These are phyloP conservation scores for Sorex maritimensis DNA, from an alignment of 2,797 vertebrate genomes.

Conservation along the genomic window DNA sequence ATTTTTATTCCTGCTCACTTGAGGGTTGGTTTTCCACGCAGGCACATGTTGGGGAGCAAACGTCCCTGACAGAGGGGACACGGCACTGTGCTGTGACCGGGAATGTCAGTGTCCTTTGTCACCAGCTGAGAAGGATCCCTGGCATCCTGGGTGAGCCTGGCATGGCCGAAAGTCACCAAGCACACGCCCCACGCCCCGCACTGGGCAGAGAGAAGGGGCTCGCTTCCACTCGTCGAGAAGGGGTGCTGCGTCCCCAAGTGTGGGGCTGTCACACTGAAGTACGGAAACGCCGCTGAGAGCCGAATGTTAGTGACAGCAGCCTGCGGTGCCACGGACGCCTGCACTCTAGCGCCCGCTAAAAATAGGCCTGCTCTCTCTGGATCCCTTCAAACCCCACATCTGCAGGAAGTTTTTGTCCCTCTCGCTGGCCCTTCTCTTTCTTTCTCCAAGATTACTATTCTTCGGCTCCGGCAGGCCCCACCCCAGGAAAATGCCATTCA, in stretches of 20 bases:
- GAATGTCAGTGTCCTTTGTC: constrained; percentile 57
- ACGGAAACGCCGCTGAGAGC: constrained; percentile 89
- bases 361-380: constrained; percentile 85
- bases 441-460: constrained; percentile 72
- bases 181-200: constrained; percentile 67
- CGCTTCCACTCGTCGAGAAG: constrained; percentile 86
- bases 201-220: constrained; percentile 69
- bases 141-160: constrained; percentile 78
- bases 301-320: constrained; percentile 89
- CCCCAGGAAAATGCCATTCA: constrained; percentile 21
- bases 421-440: constrained; percentile 78
- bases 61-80: constrained; percentile 70
- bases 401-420: constrained; percentile 86
- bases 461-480: constrained; percentile 10
- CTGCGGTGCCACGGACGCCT: constrained; percentile 85
- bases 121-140: constrained; percentile 30
- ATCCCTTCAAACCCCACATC: constrained; percentile 84
- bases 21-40: constrained; percentile 80
- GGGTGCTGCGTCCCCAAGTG: constrained; percentile 86
- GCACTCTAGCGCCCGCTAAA: constrained; percentile 89
- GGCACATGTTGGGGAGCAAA: constrained; percentile 81
- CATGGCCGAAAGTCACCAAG: not conserved
- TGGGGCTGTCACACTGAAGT: constrained; percentile 90
- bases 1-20: constrained; percentile 85
- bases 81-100: constrained; percentile 39